A percentile compares a stretch with the other conserved stretches of the same genome.
Evolutionary conservation across 2,888 invertebrate genomes (phyloP).

Genomic region (Acholoe squamosa): DNA sequence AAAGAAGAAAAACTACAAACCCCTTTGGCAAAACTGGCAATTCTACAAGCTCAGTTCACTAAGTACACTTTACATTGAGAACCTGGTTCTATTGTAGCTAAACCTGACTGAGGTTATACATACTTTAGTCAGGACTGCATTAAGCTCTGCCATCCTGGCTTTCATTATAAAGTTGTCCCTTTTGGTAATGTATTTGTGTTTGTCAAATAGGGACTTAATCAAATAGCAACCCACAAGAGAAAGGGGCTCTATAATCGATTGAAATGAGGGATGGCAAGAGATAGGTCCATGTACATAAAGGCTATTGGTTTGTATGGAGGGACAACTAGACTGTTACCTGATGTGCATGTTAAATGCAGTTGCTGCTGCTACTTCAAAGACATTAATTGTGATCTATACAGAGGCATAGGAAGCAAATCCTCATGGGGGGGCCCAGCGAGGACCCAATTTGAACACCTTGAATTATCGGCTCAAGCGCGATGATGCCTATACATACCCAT

Average conservation of each 20-base stretch:
- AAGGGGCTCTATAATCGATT: background rate
- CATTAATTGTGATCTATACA: too few relatives aligned
- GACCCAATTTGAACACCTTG: too few relatives aligned
- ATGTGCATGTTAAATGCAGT: too few relatives aligned
- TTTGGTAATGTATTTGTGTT: background rate
- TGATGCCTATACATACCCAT: too few relatives aligned
- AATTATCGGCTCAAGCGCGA: too few relatives aligned
- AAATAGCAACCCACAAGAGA: background rate
- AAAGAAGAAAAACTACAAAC: too few relatives aligned
- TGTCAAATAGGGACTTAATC: background rate
- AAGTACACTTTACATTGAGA: slow-evolving; percentile 3
- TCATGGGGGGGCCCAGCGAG: too few relatives aligned
- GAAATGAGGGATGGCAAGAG: background rate
- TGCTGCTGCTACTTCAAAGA: too few relatives aligned
- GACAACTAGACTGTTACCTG: too few relatives aligned
- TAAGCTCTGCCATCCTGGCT: background rate
- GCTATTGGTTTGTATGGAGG: background rate
- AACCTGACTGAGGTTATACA: background rate
- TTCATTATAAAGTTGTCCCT: background rate
- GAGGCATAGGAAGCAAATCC: too few relatives aligned
- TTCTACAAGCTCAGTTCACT: background rate
- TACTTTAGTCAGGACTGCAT: background rate
- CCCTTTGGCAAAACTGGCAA: too few relatives aligned
- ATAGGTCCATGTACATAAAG: too few relatives aligned
- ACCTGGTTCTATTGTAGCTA: background rate